phyloP scores from a whole-genome alignment of 2,113 vertebrate species.

The Misgurnus mizolepis region DNA sequence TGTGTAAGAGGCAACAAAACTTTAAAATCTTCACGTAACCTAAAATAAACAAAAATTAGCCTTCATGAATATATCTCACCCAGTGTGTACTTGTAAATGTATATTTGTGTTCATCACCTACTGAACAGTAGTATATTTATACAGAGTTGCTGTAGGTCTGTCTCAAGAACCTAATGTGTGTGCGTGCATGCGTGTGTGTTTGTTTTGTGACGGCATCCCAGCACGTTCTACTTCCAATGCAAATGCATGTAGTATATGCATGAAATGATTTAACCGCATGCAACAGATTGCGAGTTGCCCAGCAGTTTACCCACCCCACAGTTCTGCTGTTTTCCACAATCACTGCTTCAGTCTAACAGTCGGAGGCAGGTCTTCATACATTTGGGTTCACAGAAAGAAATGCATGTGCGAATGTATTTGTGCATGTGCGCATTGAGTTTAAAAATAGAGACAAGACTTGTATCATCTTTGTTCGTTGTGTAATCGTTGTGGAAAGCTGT shows the following conservation, averaged over 20 bases:
- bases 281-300: constrained; percentile 19
- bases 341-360: constrained; percentile 30
- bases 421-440: constrained; percentile 1
- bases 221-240: constrained; percentile 24
- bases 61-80: too few species aligned
- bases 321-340: constrained; percentile 1
- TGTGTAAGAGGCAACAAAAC: too few species aligned
- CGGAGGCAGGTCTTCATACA: constrained; percentile 36
- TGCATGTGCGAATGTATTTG: constrained; percentile 36
- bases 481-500: constrained; percentile 36
- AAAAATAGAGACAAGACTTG: constrained; percentile 32
- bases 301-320: neutral
- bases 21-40: too few species aligned
- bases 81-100: too few species aligned
- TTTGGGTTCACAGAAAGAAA: constrained; percentile 59
- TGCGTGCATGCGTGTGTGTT: neutral
- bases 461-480: constrained; percentile 22
- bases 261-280: constrained; percentile 1
- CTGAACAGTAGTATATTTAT: too few species aligned
- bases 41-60: too few species aligned
- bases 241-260: constrained; percentile 1
- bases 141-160: too few species aligned
- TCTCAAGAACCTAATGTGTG: too few species aligned
- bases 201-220: constrained; percentile 42
- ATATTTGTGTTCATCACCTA: too few species aligned